phyloP scores from a whole-genome alignment of 1,140 invertebrate species.

The Lucilia cuprina region DNA sequence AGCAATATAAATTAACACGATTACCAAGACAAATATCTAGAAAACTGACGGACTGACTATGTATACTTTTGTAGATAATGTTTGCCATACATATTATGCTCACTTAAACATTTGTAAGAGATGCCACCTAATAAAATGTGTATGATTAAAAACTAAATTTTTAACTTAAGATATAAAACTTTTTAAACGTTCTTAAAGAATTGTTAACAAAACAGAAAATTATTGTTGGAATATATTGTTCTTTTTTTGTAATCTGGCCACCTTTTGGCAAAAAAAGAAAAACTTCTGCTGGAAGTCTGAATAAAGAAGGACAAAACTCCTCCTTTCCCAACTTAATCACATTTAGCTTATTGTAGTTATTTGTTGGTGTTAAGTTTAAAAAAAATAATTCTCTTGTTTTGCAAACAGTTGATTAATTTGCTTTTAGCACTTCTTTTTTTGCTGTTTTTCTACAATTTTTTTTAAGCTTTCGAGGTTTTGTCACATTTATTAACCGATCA shows the following conservation, averaged over 20 bases:
- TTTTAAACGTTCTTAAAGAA: too few relatives aligned
- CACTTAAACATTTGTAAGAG: neutral
- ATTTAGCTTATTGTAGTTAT: neutral
- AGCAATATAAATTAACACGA: conserved; percentile 26
- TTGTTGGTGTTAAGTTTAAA: conserved; percentile 9
- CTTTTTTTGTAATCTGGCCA: too few relatives aligned
- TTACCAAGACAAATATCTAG: conserved; percentile 23
- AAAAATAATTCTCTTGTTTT: neutral
- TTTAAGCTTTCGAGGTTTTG: neutral
- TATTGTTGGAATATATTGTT: too few relatives aligned
- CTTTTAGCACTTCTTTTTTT: conserved; percentile 23
- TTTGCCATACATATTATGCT: neutral
- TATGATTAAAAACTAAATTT: too few relatives aligned
- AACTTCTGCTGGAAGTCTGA: neutral
- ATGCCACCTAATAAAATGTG: neutral
- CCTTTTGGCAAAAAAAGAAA: too few relatives aligned
- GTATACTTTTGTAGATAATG: neutral
- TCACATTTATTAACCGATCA: neutral
- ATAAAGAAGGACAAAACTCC: neutral
- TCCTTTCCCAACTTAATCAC: neutral
- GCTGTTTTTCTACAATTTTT: neutral
- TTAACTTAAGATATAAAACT: too few relatives aligned
- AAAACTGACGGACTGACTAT: neutral
- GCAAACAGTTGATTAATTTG: conserved; percentile 17
- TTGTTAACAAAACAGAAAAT: too few relatives aligned